Percentiles rank a stretch among this genome's conserved stretches.
Conservation (phyloP, 2,113 vertebrate genomes). For the Vulpes lagopus region DNA sequence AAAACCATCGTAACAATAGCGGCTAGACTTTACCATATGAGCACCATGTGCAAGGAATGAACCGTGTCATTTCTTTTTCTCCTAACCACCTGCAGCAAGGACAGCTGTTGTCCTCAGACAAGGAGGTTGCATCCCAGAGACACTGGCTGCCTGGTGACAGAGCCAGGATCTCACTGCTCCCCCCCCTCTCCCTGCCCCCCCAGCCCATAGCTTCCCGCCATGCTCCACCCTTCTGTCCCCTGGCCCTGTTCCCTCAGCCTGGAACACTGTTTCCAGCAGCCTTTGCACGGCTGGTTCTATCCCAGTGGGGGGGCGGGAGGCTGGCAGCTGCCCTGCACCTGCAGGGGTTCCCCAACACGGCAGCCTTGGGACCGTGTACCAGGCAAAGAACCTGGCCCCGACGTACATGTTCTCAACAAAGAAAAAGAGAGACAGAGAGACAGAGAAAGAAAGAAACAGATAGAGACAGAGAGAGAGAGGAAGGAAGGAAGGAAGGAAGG, state of each 20-base stretch:
- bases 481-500: too few relatives aligned
- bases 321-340: not conserved
- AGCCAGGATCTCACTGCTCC: not conserved
- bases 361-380: not conserved
- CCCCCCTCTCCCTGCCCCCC: too few relatives aligned
- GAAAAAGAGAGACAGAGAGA: not conserved
- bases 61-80: not conserved
- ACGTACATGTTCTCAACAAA: not conserved
- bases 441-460: too few relatives aligned
- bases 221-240: not conserved
- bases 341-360: not conserved
- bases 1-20: not conserved
- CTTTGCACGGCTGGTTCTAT: not conserved
- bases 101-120: not conserved
- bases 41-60: rapidly evolving
- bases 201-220: not conserved
- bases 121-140: not conserved
- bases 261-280: not conserved
- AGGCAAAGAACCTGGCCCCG: not conserved
- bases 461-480: too few relatives aligned
- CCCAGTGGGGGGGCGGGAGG: not conserved
- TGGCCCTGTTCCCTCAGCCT: not conserved
- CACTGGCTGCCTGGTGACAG: not conserved
- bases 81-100: not conserved
- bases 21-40: not conserved